Evolutionary conservation across 2,888 invertebrate genomes (phyloP).

Genomic region (Drosophila koepferae): DNA sequence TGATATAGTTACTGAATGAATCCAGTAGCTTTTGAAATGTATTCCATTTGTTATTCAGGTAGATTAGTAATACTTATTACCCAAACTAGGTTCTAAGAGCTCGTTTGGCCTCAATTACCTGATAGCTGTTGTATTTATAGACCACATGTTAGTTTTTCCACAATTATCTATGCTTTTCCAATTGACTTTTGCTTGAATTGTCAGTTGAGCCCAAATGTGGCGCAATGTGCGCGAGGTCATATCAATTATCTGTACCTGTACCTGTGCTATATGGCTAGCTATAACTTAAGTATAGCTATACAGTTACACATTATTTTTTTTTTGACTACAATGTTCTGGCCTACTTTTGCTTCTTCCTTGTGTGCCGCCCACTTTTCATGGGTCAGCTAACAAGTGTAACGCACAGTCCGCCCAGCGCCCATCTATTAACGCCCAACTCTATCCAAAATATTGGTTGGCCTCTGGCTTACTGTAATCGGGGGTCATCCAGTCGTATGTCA

Average conservation of each 20-base stretch:
- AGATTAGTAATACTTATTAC: not conserved
- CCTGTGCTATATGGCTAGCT: not conserved
- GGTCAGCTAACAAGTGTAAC: constrained; percentile 46
- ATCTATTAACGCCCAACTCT: constrained; percentile 22
- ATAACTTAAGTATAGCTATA: not conserved
- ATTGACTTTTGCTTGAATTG: constrained; percentile 19
- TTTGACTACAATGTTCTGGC: not conserved
- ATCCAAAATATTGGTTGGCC: constrained; percentile 37
- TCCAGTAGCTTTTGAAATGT: not conserved
- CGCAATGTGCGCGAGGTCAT: constrained; percentile 30
- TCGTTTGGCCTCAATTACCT: constrained; percentile 2
- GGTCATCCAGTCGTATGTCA: not conserved
- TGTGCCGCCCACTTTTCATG: constrained; percentile 36
- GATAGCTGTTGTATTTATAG: not conserved
- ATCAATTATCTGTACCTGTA: constrained; percentile 36
- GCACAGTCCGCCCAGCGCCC: constrained; percentile 25
- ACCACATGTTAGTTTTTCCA: constrained; percentile 15
- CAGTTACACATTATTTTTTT: not conserved
- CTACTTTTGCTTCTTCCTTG: not conserved
- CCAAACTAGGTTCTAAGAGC: not conserved
- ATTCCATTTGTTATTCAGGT: not conserved
- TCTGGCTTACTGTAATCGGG: constrained; percentile 34
- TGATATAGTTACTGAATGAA: not conserved
- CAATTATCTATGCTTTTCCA: constrained; percentile 4
- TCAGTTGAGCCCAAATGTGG: constrained; percentile 13